Conservation (phyloP, 1,140 invertebrate species). For the Ganaspis sp. region DNA sequence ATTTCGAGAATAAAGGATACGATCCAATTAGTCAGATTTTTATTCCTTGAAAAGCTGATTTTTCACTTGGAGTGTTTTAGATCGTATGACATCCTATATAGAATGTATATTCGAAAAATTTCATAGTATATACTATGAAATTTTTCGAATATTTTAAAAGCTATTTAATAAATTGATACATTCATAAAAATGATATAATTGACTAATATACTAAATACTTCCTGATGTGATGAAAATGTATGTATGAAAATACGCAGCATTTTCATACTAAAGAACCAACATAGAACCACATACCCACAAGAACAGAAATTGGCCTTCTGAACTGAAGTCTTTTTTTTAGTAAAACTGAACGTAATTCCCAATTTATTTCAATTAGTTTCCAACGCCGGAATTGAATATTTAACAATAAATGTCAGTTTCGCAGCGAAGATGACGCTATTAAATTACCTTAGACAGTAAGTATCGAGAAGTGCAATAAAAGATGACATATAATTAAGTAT, state of each 20-base stretch:
- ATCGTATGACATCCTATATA: too few species aligned
- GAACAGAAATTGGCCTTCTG: neutral
- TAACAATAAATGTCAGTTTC: slow-evolving; percentile 15
- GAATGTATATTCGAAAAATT: too few species aligned
- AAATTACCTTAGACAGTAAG: neutral
- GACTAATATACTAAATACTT: too few species aligned
- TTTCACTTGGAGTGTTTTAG: too few species aligned
- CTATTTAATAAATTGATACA: too few species aligned
- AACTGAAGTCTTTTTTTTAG: neutral
- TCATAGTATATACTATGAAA: too few species aligned
- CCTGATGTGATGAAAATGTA: too few species aligned
- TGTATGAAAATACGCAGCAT: too few species aligned
- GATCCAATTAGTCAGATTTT: neutral
- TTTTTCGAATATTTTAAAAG: too few species aligned
- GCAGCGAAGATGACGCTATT: neutral
- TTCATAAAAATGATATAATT: too few species aligned
- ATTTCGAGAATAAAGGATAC: neutral
- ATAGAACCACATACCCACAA: too few species aligned
- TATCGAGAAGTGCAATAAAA: neutral
- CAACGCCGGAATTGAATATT: neutral
- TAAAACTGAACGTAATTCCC: neutral
- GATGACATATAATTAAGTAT: slow-evolving; percentile 25
- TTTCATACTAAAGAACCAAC: too few species aligned
- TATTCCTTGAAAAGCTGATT: neutral
- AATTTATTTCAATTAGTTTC: neutral